A percentile compares a stretch with the other conserved stretches of the same genome.
Conservation (phyloP, 2,113 vertebrate species). For the Percina caprodes region DNA sequence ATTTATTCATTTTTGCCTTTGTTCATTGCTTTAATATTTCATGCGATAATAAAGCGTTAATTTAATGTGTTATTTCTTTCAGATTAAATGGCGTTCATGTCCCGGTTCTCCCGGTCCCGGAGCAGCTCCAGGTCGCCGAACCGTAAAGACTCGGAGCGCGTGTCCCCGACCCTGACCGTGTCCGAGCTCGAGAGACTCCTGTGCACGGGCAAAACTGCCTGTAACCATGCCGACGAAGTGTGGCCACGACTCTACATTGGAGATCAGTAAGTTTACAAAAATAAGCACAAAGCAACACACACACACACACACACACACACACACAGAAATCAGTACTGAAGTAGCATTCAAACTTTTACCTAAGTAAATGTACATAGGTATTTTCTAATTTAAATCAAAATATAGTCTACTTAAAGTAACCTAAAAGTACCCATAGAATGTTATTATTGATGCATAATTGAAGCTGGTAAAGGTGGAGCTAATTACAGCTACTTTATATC, state of each 20-base stretch:
- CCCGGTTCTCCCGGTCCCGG: slow-evolving; percentile 92
- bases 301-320: no score
- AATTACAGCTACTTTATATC: no score
- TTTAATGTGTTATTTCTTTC: neutral
- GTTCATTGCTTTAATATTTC: neutral
- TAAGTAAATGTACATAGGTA: neutral
- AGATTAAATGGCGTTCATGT: slow-evolving; percentile 92
- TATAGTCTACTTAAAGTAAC: no score
- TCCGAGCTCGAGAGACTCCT: slow-evolving; percentile 93
- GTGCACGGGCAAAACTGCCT: slow-evolving; percentile 92
- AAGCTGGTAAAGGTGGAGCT: no score
- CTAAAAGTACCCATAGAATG: no score
- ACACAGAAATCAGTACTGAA: neutral
- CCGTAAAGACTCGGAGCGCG: slow-evolving; percentile 82
- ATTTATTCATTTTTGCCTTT: neutral
- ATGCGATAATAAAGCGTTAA: fast-evolving
- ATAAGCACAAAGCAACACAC: neutral
- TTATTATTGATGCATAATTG: no score
- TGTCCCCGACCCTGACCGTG: slow-evolving; percentile 86
- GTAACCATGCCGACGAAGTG: slow-evolving; percentile 95
- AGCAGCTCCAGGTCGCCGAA: slow-evolving; percentile 89
- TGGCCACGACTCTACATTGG: slow-evolving; percentile 96
- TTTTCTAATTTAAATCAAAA: neutral
- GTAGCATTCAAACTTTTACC: neutral
- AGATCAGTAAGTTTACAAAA: slow-evolving; percentile 88